These are phyloP conservation scores for Acleris sparsana DNA, from an alignment of 2,888 invertebrate genomes.

Conservation along the genomic window DNA sequence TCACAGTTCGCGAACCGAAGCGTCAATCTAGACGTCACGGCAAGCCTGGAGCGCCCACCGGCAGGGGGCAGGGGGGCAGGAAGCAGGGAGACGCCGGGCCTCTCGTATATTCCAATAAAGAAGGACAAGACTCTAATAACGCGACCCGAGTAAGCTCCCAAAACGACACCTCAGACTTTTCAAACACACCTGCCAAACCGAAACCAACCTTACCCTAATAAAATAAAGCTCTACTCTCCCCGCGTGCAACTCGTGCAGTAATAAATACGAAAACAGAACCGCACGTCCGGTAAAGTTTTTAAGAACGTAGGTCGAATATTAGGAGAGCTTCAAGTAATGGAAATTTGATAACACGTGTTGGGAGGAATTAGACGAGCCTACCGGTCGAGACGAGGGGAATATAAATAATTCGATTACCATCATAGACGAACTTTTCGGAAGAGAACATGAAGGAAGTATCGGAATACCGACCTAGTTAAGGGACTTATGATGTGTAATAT, in stretches of 20 bases:
- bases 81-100: slow-evolving; percentile 45
- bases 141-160: slow-evolving; percentile 71
- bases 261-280: slow-evolving; percentile 69
- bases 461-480: slow-evolving; percentile 8
- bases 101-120: slow-evolving; percentile 76
- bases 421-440: slow-evolving; percentile 17
- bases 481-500: slow-evolving; percentile 15
- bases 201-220: slow-evolving; percentile 47
- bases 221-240: slow-evolving; percentile 42
- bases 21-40: slow-evolving; percentile 5
- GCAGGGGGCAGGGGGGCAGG: slow-evolving; percentile 33
- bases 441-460: slow-evolving; percentile 25
- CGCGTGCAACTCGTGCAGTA: slow-evolving; percentile 42
- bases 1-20: not conserved
- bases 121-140: slow-evolving; percentile 76
- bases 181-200: slow-evolving; percentile 39
- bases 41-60: not conserved
- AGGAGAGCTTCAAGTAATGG: slow-evolving; percentile 57
- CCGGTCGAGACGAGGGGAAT: slow-evolving; percentile 49
- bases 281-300: slow-evolving; percentile 71
- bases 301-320: slow-evolving; percentile 66
- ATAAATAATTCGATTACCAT: slow-evolving; percentile 56
- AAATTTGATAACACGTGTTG: slow-evolving; percentile 63
- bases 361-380: slow-evolving; percentile 38
- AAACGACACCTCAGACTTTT: slow-evolving; percentile 71